Evolutionary conservation across 2,797 vertebrate species (phyloP).

Genomic region (Pseudochirops cupreus): DNA sequence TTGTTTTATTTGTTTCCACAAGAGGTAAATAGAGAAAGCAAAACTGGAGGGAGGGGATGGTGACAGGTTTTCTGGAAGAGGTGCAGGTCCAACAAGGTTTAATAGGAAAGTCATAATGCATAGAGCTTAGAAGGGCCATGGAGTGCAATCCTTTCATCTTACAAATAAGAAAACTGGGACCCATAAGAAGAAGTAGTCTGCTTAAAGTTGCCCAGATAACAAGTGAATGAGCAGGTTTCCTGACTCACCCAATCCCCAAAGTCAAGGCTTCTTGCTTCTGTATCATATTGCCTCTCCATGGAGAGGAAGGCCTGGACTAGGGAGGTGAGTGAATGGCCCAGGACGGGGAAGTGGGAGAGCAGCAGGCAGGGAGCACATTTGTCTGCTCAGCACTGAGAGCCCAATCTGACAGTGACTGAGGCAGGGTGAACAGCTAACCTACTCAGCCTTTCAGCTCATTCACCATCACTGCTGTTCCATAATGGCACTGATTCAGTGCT

Average conservation of each 20-base stretch:
- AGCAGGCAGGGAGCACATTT: background rate
- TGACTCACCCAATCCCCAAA: background rate
- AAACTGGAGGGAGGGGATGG: background rate
- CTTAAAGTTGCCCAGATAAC: background rate
- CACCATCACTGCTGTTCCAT: background rate
- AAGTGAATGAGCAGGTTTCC: background rate
- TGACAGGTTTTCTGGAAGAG: background rate
- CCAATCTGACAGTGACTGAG: too few species aligned
- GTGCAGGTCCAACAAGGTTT: rapidly evolving
- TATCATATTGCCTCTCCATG: background rate
- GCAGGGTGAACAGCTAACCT: background rate
- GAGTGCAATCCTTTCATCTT: background rate
- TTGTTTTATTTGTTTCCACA: background rate
- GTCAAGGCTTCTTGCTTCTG: background rate
- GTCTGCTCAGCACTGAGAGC: background rate
- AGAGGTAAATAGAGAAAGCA: background rate
- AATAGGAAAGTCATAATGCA: background rate
- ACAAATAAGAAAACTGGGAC: background rate
- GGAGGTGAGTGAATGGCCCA: background rate
- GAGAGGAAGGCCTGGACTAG: background rate
- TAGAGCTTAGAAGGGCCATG: background rate
- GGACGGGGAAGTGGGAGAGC: background rate
- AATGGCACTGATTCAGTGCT: background rate
- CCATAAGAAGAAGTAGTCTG: background rate
- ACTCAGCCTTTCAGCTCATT: background rate